Evolutionary conservation across 2,113 vertebrate species (phyloP).

Genomic region (Nasalis larvatus): DNA sequence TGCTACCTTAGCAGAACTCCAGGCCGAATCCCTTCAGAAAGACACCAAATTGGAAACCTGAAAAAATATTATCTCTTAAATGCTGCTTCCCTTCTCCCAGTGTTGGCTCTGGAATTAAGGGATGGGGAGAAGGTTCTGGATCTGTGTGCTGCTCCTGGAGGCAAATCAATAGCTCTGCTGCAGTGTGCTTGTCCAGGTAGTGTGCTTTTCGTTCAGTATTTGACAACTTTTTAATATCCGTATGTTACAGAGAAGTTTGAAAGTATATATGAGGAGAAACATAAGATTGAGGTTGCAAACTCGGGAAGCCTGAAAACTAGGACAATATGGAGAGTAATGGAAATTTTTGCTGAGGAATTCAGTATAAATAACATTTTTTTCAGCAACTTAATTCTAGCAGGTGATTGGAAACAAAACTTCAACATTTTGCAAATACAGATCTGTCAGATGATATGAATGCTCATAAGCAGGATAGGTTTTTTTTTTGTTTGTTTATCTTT

Average conservation of each 20-base stretch:
- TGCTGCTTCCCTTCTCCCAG: constrained; percentile 94
- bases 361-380: neutral
- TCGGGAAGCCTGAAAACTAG: neutral
- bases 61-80: constrained; percentile 96
- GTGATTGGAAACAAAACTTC: neutral
- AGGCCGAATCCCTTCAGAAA: constrained; percentile 88
- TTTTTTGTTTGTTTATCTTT: neutral
- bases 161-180: constrained; percentile 92
- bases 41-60: constrained; percentile 88
- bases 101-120: constrained; percentile 90
- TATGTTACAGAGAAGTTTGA: neutral
- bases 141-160: constrained; percentile 96
- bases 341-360: neutral
- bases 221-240: neutral
- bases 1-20: constrained; percentile 87
- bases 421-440: neutral
- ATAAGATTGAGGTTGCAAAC: neutral
- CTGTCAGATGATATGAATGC: neutral
- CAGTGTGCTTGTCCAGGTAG: constrained; percentile 93
- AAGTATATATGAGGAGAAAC: neutral
- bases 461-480: neutral
- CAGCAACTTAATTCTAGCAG: neutral
- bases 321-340: neutral
- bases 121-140: constrained; percentile 93
- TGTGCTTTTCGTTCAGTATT: neutral